Conservation (phyloP, 2,113 vertebrate species). For the Strix uralensis region DNA sequence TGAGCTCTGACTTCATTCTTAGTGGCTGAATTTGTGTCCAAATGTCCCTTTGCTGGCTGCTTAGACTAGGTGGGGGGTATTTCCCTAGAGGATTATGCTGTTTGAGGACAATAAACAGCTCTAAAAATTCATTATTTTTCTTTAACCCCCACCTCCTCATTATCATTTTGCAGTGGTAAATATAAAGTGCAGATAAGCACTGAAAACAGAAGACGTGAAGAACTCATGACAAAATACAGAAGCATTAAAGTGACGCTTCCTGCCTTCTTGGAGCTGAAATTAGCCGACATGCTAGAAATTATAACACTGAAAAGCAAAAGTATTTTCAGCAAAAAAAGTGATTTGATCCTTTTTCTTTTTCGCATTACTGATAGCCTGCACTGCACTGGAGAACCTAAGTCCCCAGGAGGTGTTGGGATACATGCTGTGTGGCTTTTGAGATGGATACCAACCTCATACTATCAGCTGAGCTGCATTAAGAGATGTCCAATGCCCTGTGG, state of each 20-base stretch:
- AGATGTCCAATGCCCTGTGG: neutral
- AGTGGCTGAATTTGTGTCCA: slow-evolving; percentile 37
- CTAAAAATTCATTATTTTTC: slow-evolving; percentile 54
- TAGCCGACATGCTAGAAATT: neutral
- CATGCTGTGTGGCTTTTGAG: neutral
- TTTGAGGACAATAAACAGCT: slow-evolving; percentile 55
- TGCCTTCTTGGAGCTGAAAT: neutral
- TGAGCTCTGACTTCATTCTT: slow-evolving; percentile 66
- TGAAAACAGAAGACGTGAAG: slow-evolving; percentile 25
- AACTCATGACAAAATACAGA: slow-evolving; percentile 5
- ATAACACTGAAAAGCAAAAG: neutral
- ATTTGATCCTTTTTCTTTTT: neutral
- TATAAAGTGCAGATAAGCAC: neutral
- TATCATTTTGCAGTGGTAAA: slow-evolving; percentile 44
- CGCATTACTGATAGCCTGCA: neutral
- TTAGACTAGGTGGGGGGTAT: slow-evolving; percentile 29
- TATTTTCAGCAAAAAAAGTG: neutral
- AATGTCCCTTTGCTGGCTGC: slow-evolving; percentile 46
- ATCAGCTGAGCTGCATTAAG: neutral
- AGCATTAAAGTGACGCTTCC: neutral
- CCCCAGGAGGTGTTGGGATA: neutral
- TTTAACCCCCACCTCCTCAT: slow-evolving; percentile 49
- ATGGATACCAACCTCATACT: neutral
- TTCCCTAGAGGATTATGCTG: slow-evolving; percentile 32
- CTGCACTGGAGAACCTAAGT: neutral